These are phyloP conservation scores for Zaprionus kolodkinae DNA, from an alignment of 1,140 invertebrate genomes.

Conservation along the genomic window DNA sequence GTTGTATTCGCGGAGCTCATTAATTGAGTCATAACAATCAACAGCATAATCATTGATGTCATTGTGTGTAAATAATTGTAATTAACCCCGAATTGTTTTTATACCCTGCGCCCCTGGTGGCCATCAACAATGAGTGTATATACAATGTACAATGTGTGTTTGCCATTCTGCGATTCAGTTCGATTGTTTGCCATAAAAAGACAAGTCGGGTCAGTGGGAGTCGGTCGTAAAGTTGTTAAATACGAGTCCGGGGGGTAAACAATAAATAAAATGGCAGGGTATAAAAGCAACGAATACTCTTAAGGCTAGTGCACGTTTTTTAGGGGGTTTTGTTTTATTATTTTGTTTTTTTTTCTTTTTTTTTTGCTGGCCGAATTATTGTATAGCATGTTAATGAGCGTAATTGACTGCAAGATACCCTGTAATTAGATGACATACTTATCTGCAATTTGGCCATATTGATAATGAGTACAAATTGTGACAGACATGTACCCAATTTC, in stretches of 20 bases:
- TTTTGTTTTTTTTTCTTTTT: neutral
- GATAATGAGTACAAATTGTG: neutral
- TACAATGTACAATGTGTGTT: neutral
- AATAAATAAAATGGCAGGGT: too few species aligned
- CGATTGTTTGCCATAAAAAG: neutral
- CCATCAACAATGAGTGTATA: neutral
- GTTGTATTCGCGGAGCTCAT: neutral
- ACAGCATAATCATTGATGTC: slow-evolving; percentile 4
- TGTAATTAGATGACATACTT: neutral
- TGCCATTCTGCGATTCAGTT: neutral
- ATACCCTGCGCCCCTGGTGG: neutral
- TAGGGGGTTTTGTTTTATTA: neutral
- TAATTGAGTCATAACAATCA: slow-evolving; percentile 7
- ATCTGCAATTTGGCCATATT: neutral
- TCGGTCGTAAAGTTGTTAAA: neutral
- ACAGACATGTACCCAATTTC: neutral
- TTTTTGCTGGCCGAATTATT: neutral
- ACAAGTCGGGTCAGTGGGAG: neutral
- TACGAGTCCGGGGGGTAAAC: too few species aligned
- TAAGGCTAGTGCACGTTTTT: neutral
- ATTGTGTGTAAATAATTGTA: slow-evolving; percentile 6
- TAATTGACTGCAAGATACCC: neutral
- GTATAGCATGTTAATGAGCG: neutral
- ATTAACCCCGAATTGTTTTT: slow-evolving; percentile 1
- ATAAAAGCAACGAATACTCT: neutral